Evolutionary conservation across 1,140 invertebrate genomes (phyloP).

Genomic region (Wasmannia auropunctata): DNA sequence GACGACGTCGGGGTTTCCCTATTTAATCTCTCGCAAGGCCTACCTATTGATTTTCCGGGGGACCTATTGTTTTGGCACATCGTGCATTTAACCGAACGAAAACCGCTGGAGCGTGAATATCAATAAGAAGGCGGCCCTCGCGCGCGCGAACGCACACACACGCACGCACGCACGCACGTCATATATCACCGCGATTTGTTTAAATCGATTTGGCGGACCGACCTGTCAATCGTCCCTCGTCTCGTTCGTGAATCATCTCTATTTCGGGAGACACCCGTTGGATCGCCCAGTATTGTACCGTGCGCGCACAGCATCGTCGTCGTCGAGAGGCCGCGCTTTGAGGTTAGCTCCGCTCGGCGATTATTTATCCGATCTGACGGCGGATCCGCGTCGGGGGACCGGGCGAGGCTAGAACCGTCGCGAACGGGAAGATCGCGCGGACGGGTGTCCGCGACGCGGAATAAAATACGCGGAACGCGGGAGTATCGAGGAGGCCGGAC

Average conservation of each 20-base stretch:
- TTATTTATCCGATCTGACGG: not conserved
- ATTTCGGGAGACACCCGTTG: slow-evolving; percentile 79
- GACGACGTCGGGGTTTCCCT: slow-evolving; percentile 61
- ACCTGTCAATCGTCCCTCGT: slow-evolving; percentile 73
- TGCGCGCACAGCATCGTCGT: not conserved
- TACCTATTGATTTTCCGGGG: slow-evolving; percentile 79
- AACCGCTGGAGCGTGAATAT: slow-evolving; percentile 26
- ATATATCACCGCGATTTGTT: not conserved
- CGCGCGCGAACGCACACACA: not conserved
- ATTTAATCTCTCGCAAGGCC: slow-evolving; percentile 74
- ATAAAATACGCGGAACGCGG: not conserved
- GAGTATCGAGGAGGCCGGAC: not conserved
- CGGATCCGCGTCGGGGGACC: not conserved
- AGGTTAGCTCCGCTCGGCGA: slow-evolving; percentile 73
- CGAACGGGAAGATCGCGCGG: not conserved
- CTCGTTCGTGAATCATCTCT: slow-evolving; percentile 77
- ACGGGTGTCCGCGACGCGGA: not conserved
- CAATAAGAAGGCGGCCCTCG: slow-evolving; percentile 19
- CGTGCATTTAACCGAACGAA: slow-evolving; percentile 71
- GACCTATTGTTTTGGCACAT: slow-evolving; percentile 79
- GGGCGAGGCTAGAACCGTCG: not conserved
- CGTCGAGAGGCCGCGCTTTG: slow-evolving; percentile 50
- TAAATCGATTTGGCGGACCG: not conserved
- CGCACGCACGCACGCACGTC: not conserved
- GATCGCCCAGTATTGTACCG: slow-evolving; percentile 53